Conservation (phyloP, 2,888 invertebrate genomes). For the Drosophila neutralis region DNA sequence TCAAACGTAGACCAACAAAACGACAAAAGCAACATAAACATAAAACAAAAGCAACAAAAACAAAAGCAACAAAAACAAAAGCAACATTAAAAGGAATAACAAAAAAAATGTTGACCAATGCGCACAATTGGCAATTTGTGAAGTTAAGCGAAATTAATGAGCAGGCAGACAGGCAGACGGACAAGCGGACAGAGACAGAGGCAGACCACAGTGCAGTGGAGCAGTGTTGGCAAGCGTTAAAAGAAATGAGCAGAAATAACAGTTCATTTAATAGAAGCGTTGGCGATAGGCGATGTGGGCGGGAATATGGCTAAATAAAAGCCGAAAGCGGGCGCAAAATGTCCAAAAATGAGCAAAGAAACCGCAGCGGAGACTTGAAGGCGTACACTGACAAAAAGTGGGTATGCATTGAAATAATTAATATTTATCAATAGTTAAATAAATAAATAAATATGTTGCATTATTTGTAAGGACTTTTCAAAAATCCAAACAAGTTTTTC, state of each 20-base stretch:
- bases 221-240: slow-evolving; percentile 39
- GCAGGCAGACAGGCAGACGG: slow-evolving; percentile 26
- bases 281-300: slow-evolving; percentile 7
- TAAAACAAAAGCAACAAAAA: slow-evolving; percentile 26
- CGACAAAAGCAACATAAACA: slow-evolving; percentile 11
- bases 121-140: slow-evolving; percentile 81
- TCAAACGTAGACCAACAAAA: slow-evolving; percentile 18
- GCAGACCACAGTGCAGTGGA: background rate
- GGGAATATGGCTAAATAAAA: slow-evolving; percentile 59
- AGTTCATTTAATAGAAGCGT: slow-evolving; percentile 8
- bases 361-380: slow-evolving; percentile 13
- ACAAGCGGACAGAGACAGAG: background rate
- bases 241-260: slow-evolving; percentile 12
- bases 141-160: slow-evolving; percentile 81
- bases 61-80: slow-evolving; percentile 31
- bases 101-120: slow-evolving; percentile 75
- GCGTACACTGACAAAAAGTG: background rate
- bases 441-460: no score
- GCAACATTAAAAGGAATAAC: slow-evolving; percentile 14
- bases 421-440: no score
- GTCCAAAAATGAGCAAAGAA: slow-evolving; percentile 11
- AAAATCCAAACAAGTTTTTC: no score
- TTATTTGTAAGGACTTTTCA: no score
- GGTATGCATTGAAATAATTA: no score
- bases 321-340: slow-evolving; percentile 17